These are phyloP conservation scores for Garrulus glandarius DNA, from an alignment of 2,797 vertebrate species.

Conservation along the genomic window DNA sequence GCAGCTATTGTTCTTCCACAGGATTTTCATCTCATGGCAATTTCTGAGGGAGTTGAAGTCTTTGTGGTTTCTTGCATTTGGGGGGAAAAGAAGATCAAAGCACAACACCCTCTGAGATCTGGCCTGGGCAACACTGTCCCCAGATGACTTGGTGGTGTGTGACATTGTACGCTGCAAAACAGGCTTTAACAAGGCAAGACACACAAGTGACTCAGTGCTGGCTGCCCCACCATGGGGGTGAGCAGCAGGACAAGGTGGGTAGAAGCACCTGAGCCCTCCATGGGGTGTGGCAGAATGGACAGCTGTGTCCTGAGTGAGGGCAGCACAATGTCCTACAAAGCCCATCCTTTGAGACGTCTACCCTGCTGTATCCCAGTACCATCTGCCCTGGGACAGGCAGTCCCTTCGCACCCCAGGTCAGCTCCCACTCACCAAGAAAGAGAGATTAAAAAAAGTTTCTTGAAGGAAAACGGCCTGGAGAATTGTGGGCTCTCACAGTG, in stretches of 20 bases:
- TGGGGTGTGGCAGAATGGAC: rapidly evolving
- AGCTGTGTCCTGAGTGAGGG: neutral
- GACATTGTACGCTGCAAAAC: neutral
- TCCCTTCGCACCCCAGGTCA: neutral
- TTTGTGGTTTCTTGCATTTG: conserved; percentile 38
- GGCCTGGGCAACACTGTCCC: neutral
- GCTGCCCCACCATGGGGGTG: neutral
- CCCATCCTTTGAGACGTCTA: neutral
- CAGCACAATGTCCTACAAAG: neutral
- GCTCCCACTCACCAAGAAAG: neutral
- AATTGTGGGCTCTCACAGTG: neutral
- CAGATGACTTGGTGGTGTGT: neutral
- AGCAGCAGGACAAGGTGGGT: neutral
- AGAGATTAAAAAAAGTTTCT: neutral
- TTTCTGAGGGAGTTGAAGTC: conserved; percentile 7
- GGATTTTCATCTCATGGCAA: conserved; percentile 9
- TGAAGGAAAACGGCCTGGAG: neutral
- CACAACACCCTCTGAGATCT: neutral
- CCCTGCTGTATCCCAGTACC: no score
- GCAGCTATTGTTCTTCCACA: conserved; percentile 36
- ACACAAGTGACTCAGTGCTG: neutral
- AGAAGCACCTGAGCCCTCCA: neutral
- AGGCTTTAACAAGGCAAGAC: neutral
- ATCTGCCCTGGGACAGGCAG: neutral
- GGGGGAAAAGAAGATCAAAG: conserved; percentile 6